Evolutionary conservation across 2,888 invertebrate genomes (phyloP), one percentile per base, ranked within the genome.

Genomic region (Eupithecia insigniata): DNA sequence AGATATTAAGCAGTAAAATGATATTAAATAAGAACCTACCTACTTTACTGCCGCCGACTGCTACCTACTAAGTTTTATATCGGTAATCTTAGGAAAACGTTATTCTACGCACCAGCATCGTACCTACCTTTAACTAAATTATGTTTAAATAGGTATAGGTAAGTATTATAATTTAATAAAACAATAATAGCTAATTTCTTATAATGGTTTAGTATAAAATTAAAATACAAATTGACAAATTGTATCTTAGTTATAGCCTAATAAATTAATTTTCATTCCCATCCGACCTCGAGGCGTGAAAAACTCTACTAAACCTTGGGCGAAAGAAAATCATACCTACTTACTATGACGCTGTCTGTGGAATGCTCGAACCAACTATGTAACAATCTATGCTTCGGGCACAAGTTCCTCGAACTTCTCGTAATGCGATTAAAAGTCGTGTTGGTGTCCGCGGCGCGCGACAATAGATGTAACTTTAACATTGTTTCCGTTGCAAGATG

Each of bases 391-490:
- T 58, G 67, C 2, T 32, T 62, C 43, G 58, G 70, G 77, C 77
- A 76, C 69, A 85, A 87, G 82, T 85, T 84, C 76, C 79, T 75
- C 75, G 76, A 85, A 85, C 84, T 86, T 84, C 76, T 78, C 80
- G 82, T 87, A 88, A 89, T 87, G 83, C 89, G 88, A 89, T 89
- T 89, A 88, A 88, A 88, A 87, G 87, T 85, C 83, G 84, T 80
- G 82, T 83, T 80, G 80, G 82, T 83, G 81, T 81, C 83, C 81
- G 75, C 81, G 77, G 74, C 80, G 74, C 80, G 80, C 85, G 81
- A 85, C 86, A 87, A 88, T 88, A 84, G 87, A 87, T 87, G 88
- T 85, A 83, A 87, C 86, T 89, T 88, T 86, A 87, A 87, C 87
- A 82, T 87, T 86, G 87, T 88, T 87, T 87, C 80, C 81, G 80